Base-by-base conservation (phyloP, 1,140 invertebrate genomes). In the Ips nitidus region DNA sequence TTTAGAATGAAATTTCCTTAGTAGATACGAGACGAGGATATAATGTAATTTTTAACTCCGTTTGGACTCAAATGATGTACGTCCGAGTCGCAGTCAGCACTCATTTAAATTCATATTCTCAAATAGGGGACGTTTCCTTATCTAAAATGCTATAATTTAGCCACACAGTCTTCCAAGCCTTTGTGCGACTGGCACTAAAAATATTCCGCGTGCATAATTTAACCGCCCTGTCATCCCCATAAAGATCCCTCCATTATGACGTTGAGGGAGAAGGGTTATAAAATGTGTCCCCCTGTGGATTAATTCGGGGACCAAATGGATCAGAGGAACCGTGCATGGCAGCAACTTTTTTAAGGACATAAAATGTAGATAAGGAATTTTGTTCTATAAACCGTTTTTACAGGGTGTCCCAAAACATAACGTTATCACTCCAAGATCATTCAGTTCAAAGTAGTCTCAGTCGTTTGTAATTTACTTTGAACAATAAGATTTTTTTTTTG, bases 181-280 rank as follows among this genome's bases (percentile, higher is more conserved):
- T 58, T 58, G 56, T 58, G 56, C 22, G 56, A 40, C 56, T 58
- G 56, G 56, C 56, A 58, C 56, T 58, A 58, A 58, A 58, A 58
- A 58, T 58, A 58, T 58, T 58, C 39, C 56, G 5, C 56, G 56
- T 41, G 56, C 56, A 58, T 58, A 58, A 58, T 58, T 58, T 58
- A 58, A 58, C 3, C 40, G 45, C 6, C 37, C 56, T 58, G 56
- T 58, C 56, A 58, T 58, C 56, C 56, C 56, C 40, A 58, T 58
- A 58, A 58, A 58, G 56, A 58, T 58, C 40, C 56, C 22, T 22
- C 22, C 56, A 40, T 58, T 58, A 58, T 22, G 56, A 58, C 56
- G 38, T 58, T 58, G 56, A 41, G 4, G 37, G 37, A 41, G 38
- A 58, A 58, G 56, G 56, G 56, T 58, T 58, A 58, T 58, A 58